Evolutionary conservation across 2,888 invertebrate genomes (phyloP).

Genomic region (Coremacera marginata): DNA sequence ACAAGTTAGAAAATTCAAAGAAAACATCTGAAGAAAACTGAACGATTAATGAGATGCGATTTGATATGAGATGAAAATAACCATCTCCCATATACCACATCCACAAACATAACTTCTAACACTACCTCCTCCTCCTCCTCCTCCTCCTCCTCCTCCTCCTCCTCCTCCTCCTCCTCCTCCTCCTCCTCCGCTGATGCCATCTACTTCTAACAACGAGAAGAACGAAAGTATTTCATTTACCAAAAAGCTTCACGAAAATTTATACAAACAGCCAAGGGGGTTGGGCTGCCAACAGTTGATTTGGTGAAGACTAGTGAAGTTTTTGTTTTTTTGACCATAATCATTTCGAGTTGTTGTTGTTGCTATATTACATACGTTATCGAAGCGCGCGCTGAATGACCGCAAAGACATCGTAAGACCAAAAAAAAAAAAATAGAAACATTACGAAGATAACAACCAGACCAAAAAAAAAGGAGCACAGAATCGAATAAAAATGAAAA

Average conservation of each 20-base stretch:
- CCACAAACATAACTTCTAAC: not conserved
- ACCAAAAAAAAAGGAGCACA: conserved; percentile 14
- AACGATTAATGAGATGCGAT: conserved; percentile 58
- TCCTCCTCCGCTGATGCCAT: not conserved
- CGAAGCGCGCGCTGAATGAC: conserved; percentile 13
- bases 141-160: too few species aligned
- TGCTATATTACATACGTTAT: conserved; percentile 27
- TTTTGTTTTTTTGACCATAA: conserved; percentile 15
- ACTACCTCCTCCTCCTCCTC: not conserved
- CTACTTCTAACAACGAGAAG: not conserved
- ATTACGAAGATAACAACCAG: conserved; percentile 4
- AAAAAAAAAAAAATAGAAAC: conserved; percentile 22
- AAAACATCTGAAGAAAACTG: not conserved
- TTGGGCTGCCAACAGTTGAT: not conserved
- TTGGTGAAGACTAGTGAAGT: conserved; percentile 19
- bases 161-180: not conserved
- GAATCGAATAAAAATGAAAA: conserved; percentile 33
- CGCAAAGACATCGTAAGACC: conserved; percentile 39
- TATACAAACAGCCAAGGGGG: conserved; percentile 54
- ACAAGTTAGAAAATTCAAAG: not conserved
- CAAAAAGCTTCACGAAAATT: conserved; percentile 66
- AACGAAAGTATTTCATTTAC: conserved; percentile 61
- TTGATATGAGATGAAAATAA: conserved; percentile 59
- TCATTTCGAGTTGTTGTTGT: conserved; percentile 11
- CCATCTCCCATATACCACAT: conserved; percentile 28